Percentiles rank a stretch among this genome's conserved stretches.
These are phyloP conservation scores for Myxocyprinus asiaticus DNA, from an alignment of 2,113 vertebrate genomes.

Conservation along the genomic window DNA sequence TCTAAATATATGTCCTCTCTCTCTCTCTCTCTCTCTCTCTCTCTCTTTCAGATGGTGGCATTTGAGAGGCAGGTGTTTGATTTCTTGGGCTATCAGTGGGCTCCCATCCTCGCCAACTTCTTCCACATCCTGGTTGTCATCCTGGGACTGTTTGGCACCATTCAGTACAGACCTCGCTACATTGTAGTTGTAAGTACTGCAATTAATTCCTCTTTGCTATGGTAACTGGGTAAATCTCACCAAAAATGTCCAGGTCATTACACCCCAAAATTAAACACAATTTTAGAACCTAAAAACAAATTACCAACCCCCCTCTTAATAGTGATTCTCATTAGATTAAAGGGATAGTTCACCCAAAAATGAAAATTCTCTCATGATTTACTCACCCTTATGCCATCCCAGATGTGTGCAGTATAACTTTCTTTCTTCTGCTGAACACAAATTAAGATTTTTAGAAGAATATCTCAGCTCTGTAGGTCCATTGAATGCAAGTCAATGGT, in stretches of 20 bases:
- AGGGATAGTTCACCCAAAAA: too few species aligned
- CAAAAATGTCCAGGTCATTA: background rate
- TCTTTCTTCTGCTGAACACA: too few species aligned
- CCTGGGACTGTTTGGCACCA: slow-evolving; percentile 88
- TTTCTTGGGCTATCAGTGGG: slow-evolving; percentile 93
- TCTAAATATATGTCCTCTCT: slow-evolving; percentile 17
- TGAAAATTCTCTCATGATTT: too few species aligned
- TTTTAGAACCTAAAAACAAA: too few species aligned
- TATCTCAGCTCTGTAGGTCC: too few species aligned
- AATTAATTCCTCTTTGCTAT: background rate
- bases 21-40: slow-evolving; percentile 36
- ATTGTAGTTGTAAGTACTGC: slow-evolving; percentile 83
- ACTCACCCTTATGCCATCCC: too few species aligned
- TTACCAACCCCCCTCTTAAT: too few species aligned
- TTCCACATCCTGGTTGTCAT: slow-evolving; percentile 87
- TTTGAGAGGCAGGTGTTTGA: slow-evolving; percentile 90
- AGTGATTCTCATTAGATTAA: too few species aligned
- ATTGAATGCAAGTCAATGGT: too few species aligned
- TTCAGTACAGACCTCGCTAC: slow-evolving; percentile 86
- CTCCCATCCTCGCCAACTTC: slow-evolving; percentile 90
- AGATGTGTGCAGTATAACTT: too few species aligned
- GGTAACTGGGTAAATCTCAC: too few species aligned
- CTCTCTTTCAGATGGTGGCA: slow-evolving; percentile 76
- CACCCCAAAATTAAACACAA: background rate
- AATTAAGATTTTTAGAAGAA: too few species aligned